A percentile compares a stretch with the other conserved stretches of the same genome.
These are phyloP conservation scores for Drosophila prolongata DNA, from an alignment of 2,888 invertebrate species.

Conservation along the genomic window DNA sequence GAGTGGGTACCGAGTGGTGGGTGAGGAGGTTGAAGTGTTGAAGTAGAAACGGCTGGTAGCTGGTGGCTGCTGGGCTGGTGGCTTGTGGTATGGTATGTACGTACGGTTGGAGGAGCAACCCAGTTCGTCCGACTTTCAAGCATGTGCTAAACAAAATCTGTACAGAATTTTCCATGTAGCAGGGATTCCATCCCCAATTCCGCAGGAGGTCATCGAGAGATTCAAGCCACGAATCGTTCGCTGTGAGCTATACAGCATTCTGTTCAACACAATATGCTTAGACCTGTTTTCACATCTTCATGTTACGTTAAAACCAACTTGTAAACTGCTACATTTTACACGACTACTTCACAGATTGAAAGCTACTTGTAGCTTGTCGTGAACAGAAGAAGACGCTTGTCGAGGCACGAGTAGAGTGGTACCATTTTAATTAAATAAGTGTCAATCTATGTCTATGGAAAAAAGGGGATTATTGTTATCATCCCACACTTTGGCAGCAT, in stretches of 20 bases:
- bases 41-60: background rate
- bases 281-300: background rate
- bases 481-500: background rate
- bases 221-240: constrained; percentile 1
- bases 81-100: too few relatives aligned
- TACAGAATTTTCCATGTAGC: background rate
- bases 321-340: background rate
- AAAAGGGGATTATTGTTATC: too few relatives aligned
- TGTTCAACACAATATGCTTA: background rate
- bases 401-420: too few relatives aligned
- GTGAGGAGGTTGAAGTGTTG: background rate
- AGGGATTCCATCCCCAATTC: constrained; percentile 2
- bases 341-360: background rate
- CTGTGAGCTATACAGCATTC: background rate
- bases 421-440: too few relatives aligned
- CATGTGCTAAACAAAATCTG: constrained; percentile 4
- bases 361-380: background rate
- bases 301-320: background rate
- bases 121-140: background rate
- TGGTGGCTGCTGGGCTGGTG: background rate
- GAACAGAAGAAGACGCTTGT: too few relatives aligned
- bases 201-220: constrained; percentile 2
- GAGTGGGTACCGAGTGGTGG: background rate
- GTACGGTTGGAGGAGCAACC: background rate
- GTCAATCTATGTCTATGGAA: too few relatives aligned